phyloP scores from a whole-genome alignment of 2,797 vertebrate genomes.

The Etheostoma nigrum region DNA sequence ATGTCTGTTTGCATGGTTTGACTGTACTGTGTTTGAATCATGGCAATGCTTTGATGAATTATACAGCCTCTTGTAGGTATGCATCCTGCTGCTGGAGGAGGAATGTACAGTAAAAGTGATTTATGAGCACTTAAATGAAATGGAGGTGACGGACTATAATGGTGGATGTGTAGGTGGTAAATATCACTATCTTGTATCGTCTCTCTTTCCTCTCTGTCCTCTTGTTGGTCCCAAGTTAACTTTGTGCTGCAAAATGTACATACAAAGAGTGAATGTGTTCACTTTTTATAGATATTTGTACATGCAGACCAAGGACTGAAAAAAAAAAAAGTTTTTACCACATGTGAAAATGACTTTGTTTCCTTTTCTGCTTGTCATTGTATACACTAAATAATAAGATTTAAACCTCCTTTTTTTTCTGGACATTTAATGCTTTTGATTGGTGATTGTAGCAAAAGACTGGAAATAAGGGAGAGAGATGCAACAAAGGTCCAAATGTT shows the following conservation, averaged over 20 bases:
- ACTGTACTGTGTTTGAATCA: slow-evolving; percentile 66
- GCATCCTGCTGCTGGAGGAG: slow-evolving; percentile 54
- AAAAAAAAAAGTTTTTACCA: slow-evolving; percentile 82
- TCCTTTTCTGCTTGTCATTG: background rate
- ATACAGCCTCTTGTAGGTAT: slow-evolving; percentile 57
- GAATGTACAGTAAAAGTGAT: slow-evolving; percentile 54
- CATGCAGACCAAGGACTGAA: slow-evolving; percentile 73
- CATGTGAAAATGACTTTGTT: slow-evolving; percentile 33
- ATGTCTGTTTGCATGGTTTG: slow-evolving; percentile 78
- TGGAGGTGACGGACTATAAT: slow-evolving; percentile 32
- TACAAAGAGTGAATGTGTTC: slow-evolving; percentile 78
- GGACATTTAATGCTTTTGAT: background rate
- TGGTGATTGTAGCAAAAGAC: background rate
- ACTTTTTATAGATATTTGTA: slow-evolving; percentile 84
- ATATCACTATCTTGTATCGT: slow-evolving; percentile 54
- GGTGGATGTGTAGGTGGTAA: slow-evolving; percentile 55
- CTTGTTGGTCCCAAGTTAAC: slow-evolving; percentile 53
- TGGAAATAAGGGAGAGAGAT: background rate
- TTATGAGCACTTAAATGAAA: slow-evolving; percentile 54
- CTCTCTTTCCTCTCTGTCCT: slow-evolving; percentile 37
- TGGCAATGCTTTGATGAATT: slow-evolving; percentile 53
- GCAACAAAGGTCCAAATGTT: background rate
- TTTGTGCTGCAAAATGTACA: slow-evolving; percentile 77
- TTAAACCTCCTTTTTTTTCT: background rate
- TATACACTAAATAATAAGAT: background rate